phyloP scores from a whole-genome alignment of 2,113 vertebrate genomes.

The Glaucomys volans region DNA sequence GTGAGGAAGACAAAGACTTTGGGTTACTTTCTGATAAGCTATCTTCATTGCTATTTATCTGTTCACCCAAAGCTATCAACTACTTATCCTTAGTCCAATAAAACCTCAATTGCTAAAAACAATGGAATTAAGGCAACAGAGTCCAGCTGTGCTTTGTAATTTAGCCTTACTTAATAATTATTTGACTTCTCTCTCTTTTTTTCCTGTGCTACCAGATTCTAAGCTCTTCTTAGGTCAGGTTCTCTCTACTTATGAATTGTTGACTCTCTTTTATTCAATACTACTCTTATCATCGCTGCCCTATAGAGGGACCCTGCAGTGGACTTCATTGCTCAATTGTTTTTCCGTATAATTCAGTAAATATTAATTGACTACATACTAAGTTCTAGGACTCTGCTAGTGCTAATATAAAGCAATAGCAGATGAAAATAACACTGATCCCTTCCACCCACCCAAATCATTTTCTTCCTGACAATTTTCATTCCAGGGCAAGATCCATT shows the following conservation, averaged over 20 bases:
- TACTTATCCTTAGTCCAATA: not conserved
- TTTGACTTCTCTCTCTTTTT: not conserved
- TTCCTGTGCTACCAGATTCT: not conserved
- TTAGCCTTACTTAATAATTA: not conserved
- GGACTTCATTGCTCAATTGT: not conserved
- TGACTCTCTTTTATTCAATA: not conserved
- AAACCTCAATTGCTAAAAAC: not conserved
- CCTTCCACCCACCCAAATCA: not conserved
- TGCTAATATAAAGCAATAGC: not conserved
- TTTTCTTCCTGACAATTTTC: not conserved
- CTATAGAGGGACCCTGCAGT: too few species aligned
- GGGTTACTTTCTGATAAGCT: not conserved
- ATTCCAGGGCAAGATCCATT: constrained; percentile 22
- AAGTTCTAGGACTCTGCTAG: not conserved
- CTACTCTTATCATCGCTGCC: not conserved
- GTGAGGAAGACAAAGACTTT: not conserved
- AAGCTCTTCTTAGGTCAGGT: not conserved
- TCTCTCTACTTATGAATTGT: not conserved
- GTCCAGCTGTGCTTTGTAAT: not conserved
- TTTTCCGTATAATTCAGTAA: not conserved
- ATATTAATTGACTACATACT: not conserved
- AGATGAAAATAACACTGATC: not conserved
- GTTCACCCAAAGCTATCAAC: not conserved
- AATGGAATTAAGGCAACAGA: constrained; percentile 5
- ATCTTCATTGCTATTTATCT: not conserved